Conservation (phyloP, 1,140 invertebrate species). For the Dryas iulia region DNA sequence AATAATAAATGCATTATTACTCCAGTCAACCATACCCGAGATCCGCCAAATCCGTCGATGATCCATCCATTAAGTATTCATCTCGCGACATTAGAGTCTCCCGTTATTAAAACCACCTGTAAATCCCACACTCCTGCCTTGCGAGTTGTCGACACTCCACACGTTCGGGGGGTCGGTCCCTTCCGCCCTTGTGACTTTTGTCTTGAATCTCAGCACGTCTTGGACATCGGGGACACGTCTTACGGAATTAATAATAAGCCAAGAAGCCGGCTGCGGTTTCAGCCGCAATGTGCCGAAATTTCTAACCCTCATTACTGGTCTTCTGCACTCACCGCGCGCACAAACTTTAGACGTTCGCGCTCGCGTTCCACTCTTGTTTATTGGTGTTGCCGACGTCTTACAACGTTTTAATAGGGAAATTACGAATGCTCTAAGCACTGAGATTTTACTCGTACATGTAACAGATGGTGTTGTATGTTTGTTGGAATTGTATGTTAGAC, state of each 20-base stretch:
- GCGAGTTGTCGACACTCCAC: slow-evolving; percentile 63
- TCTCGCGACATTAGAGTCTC: slow-evolving; percentile 71
- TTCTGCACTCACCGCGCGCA: slow-evolving; percentile 73
- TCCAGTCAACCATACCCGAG: slow-evolving; percentile 39
- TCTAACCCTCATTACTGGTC: slow-evolving; percentile 76
- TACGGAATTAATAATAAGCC: slow-evolving; percentile 80
- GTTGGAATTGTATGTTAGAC: neutral
- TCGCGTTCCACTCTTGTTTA: slow-evolving; percentile 70
- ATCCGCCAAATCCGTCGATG: slow-evolving; percentile 51
- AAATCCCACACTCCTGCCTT: slow-evolving; percentile 65
- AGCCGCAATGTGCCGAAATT: slow-evolving; percentile 75
- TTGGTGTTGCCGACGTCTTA: slow-evolving; percentile 70
- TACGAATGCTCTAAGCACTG: slow-evolving; percentile 60
- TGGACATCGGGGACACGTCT: slow-evolving; percentile 79
- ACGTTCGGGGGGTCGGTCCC: slow-evolving; percentile 47
- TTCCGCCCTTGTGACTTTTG: slow-evolving; percentile 66
- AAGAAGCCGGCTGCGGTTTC: slow-evolving; percentile 75
- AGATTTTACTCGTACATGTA: slow-evolving; percentile 35
- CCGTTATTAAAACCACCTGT: slow-evolving; percentile 79
- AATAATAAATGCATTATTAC: slow-evolving; percentile 26
- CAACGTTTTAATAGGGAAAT: slow-evolving; percentile 70
- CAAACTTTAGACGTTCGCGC: slow-evolving; percentile 70
- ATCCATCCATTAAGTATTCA: slow-evolving; percentile 77
- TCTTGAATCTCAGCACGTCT: slow-evolving; percentile 78
- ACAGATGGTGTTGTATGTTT: neutral